A percentile compares a stretch with the other conserved stretches of the same genome.
These are phyloP conservation scores for Papilio aristodemus DNA, from an alignment of 1,140 invertebrate species.

Conservation along the genomic window DNA sequence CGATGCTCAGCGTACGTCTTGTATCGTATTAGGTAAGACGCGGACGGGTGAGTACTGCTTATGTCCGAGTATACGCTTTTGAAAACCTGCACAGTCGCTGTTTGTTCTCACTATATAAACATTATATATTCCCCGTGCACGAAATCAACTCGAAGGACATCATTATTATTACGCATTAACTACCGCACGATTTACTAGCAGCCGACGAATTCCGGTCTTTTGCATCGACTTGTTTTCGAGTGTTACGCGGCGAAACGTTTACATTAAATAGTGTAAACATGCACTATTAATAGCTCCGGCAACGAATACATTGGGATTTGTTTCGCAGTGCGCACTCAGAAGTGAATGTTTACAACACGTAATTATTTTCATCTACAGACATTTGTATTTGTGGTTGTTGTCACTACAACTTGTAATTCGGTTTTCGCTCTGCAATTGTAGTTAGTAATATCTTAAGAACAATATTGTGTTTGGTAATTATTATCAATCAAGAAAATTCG, in stretches of 20 bases:
- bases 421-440: neutral
- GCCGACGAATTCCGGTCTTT: conserved; percentile 14
- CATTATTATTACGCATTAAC: conserved; percentile 13
- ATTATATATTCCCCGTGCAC: neutral
- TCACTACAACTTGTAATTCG: neutral
- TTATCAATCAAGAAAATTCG: neutral
- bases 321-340: conserved; percentile 15
- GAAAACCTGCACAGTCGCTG: neutral
- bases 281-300: conserved; percentile 22
- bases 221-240: conserved; percentile 10
- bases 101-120: too few relatives aligned
- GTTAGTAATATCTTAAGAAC: neutral
- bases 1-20: neutral
- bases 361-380: conserved; percentile 13
- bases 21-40: conserved; percentile 7
- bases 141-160: conserved; percentile 11
- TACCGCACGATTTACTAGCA: conserved; percentile 2
- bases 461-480: neutral
- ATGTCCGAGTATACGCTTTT: neutral
- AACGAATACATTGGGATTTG: conserved; percentile 20
- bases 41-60: neutral
- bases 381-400: neutral
- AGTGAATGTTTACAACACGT: conserved; percentile 13
- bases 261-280: conserved; percentile 25
- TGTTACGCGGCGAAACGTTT: conserved; percentile 16